Percentiles rank a stretch among this genome's conserved stretches.
Conservation (phyloP, 2,888 invertebrate genomes). For the Calameuta pallipes region DNA sequence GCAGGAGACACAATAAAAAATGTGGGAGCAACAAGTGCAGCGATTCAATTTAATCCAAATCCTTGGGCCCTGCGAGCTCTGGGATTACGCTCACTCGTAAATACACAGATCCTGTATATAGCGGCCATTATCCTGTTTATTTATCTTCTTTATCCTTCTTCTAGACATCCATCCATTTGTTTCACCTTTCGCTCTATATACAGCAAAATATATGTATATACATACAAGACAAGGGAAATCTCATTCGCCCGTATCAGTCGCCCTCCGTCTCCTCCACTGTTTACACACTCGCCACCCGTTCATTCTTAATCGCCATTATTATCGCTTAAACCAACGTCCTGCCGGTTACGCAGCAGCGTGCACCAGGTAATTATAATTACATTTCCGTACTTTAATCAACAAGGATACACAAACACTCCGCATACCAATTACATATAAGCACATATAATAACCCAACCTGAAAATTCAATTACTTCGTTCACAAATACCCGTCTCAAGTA, state of each 20-base stretch:
- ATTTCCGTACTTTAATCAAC: not conserved
- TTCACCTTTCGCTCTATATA: not conserved
- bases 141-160: constrained; percentile 3
- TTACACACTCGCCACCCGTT: not conserved
- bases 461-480: not conserved
- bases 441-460: not conserved
- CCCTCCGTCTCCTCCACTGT: not conserved
- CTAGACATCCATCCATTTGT: constrained; percentile 13
- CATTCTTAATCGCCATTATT: not conserved
- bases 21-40: constrained; percentile 42
- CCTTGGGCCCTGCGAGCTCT: constrained; percentile 37
- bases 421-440: not conserved
- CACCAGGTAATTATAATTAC: not conserved
- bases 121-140: not conserved
- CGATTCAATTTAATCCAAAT: constrained; percentile 44
- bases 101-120: not conserved
- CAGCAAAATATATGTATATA: not conserved
- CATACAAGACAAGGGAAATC: not conserved
- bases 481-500: not conserved
- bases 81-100: constrained; percentile 27
- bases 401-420: not conserved
- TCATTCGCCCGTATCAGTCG: not conserved
- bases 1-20: not conserved
- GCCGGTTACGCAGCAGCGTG: not conserved
- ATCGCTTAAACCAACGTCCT: not conserved